phyloP scores from a whole-genome alignment of 2,797 vertebrate genomes.

The Eurystomus glaucurus region DNA sequence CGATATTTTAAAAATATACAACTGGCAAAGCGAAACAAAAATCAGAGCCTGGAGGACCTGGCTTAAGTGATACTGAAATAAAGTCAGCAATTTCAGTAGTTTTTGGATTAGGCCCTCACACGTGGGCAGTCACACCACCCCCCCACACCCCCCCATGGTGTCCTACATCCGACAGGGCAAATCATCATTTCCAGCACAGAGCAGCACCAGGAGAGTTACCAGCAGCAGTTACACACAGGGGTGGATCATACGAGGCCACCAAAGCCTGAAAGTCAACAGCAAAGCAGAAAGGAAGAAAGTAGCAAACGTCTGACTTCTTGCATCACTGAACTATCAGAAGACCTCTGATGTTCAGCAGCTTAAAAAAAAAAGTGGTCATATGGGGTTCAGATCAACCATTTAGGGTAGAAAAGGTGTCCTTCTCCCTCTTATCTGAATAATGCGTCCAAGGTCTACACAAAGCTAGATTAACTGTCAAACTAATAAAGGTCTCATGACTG shows the following conservation, averaged over 20 bases:
- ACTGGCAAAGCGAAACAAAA: background rate
- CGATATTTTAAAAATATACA: background rate
- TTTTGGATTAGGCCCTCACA: background rate
- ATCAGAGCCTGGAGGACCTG: background rate
- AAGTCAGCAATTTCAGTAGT: background rate
- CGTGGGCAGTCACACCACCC: accelerated
- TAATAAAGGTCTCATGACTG: background rate
- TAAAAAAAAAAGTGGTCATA: accelerated
- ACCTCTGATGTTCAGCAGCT: background rate
- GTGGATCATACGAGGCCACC: background rate
- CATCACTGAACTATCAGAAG: background rate
- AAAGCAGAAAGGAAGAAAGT: background rate
- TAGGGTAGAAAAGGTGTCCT: background rate
- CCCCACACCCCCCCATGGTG: too few species aligned
- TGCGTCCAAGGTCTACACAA: background rate
- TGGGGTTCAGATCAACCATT: background rate
- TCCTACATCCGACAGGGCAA: background rate
- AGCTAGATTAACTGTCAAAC: background rate
- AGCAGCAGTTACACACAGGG: accelerated
- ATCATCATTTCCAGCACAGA: background rate
- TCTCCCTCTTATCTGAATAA: background rate
- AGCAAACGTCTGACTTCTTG: background rate
- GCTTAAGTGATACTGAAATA: background rate
- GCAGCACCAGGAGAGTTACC: background rate
- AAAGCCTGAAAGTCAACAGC: background rate